A percentile compares a stretch with the other conserved stretches of the same genome.
phyloP scores from a whole-genome alignment of 2,113 vertebrate genomes.

The Cercopithecus mona region DNA sequence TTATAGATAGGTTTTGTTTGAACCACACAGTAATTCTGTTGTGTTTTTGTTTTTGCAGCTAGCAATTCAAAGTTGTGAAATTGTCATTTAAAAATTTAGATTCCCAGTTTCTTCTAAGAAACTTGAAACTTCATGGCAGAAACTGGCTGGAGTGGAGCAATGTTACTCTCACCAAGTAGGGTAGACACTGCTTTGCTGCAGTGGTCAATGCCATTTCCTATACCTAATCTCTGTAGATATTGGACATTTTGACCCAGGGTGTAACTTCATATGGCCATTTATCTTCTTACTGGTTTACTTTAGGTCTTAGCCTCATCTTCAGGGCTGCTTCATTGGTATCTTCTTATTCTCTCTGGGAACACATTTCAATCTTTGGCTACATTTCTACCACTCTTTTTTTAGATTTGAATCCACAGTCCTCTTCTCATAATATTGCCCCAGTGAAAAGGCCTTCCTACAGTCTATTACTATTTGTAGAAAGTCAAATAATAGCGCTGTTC shows the following conservation, averaged over 20 bases:
- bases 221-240: fast-evolving
- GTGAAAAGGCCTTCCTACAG: not conserved
- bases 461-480: not conserved
- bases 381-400: not conserved
- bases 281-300: not conserved
- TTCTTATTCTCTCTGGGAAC: not conserved
- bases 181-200: not conserved
- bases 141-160: not conserved
- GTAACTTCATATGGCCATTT: fast-evolving
- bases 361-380: not conserved
- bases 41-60: not conserved
- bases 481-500: not conserved
- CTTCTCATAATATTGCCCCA: not conserved
- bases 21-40: not conserved
- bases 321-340: not conserved
- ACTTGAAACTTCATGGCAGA: not conserved
- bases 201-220: not conserved
- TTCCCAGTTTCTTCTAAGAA: not conserved
- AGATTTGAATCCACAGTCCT: not conserved
- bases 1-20: not conserved
- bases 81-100: not conserved
- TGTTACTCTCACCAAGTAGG: fast-evolving
- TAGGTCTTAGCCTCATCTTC: not conserved
- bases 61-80: not conserved
- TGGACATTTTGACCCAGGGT: not conserved